Base-by-base conservation (phyloP, 2,113 vertebrate species). In the Acanthochromis polyacanthus region DNA sequence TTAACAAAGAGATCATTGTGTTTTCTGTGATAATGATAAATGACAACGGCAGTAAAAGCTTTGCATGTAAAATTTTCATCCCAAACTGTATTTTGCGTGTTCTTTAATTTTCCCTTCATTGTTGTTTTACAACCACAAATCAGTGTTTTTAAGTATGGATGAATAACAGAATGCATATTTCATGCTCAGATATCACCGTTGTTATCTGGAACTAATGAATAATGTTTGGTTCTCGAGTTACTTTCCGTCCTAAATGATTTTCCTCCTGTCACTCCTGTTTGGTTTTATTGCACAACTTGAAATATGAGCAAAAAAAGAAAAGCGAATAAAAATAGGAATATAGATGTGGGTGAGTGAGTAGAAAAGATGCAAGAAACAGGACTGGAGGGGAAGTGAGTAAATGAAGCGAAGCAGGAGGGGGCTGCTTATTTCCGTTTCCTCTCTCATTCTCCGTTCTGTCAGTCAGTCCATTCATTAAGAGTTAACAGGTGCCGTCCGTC, bases 401-500 rank as follows among this genome's bases (percentile, higher is more conserved):
- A 71, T 72, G 19, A 57, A 19, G 58, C 1, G 3, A 38, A 28
- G 2, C 19, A n/a, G 36, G 46, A 6, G 30, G 59, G n/a, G 4
- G 40, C 25, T 51, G 10, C 15, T 48, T 4, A 48, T 71, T 82
- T 75, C 59, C 16, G 14, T 25, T 72, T 56, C 43, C 60, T 71
- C 28, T 61, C n/a, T 59, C 56, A 7, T 23, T 52, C 32, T 14
- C 56, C 4, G 2, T 36, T 59, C 45, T 52, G 40, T 84, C 80
- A 43, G 43, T 70, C 58, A 50, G 79, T 64, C 55, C 36, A 58
- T 74, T 78, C 64, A 83, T 72, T 78, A 53, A 51, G 32, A 74
- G 40, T 30, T 40, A 76, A 68, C 83, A 80, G 60, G 69, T 75
- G 80, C 25, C 56, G 14, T 56, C 76, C 63, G 66, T 85, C 82